Conservation (phyloP, 2,113 vertebrate genomes). For the Phoxinus phoxinus region DNA sequence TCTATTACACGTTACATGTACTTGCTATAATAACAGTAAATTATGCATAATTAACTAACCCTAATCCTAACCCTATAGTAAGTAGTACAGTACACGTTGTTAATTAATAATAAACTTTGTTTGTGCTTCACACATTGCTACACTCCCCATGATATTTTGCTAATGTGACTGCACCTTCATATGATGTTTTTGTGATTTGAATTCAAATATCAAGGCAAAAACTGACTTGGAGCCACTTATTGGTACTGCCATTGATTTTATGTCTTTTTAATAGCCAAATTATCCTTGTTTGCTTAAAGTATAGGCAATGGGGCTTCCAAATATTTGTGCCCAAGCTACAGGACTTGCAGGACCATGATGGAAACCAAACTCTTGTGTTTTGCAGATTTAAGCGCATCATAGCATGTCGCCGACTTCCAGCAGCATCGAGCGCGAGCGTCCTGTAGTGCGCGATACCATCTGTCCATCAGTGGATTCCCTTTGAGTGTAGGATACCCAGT, state of each 20-base stretch:
- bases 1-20: no score
- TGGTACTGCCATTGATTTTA: neutral
- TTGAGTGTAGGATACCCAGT: conserved; percentile 52
- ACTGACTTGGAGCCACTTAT: neutral
- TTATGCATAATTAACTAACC: no score
- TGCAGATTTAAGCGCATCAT: neutral
- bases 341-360: neutral
- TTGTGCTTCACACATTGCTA: no score
- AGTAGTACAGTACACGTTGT: no score
- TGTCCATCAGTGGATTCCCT: conserved; percentile 54
- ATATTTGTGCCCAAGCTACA: neutral
- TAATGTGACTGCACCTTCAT: no score
- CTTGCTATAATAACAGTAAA: no score
- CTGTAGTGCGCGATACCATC: conserved; percentile 54
- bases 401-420: neutral
- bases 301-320: neutral
- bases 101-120: no score
- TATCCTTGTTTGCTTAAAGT: neutral
- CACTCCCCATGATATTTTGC: no score
- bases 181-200: no score
- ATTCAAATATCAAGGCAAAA: neutral
- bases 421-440: neutral
- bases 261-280: neutral
- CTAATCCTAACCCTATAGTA: no score
- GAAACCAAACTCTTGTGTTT: neutral